Evolutionary conservation across 2,113 vertebrate genomes (phyloP).

Genomic region (Ursus arctos): DNA sequence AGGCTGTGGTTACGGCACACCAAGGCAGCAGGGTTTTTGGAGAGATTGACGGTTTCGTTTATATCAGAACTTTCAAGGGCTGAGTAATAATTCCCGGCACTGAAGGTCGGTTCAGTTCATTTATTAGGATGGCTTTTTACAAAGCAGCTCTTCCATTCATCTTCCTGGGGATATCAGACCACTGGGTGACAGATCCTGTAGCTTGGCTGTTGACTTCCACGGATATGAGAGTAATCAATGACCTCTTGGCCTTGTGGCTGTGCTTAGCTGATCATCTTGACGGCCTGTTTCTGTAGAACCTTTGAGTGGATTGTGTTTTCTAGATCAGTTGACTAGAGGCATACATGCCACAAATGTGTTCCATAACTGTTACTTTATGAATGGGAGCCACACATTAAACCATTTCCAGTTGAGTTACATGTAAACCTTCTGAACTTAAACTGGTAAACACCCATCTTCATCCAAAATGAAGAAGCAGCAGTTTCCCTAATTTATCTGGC

Average conservation of each 20-base stretch:
- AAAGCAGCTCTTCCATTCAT: background rate
- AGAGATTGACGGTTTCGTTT: background rate
- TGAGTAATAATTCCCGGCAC: background rate
- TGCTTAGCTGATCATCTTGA: background rate
- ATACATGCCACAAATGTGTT: background rate
- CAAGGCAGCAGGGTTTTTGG: background rate
- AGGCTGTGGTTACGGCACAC: background rate
- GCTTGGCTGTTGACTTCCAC: background rate
- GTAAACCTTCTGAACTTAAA: background rate
- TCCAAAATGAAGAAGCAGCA: background rate
- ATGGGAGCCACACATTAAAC: background rate
- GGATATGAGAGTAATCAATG: background rate
- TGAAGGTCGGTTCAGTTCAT: background rate
- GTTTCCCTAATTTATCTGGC: background rate
- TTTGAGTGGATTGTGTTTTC: constrained; percentile 20
- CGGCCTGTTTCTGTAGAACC: constrained; percentile 12
- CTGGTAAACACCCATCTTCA: background rate
- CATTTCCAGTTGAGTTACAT: background rate
- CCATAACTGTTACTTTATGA: background rate
- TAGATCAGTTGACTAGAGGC: background rate
- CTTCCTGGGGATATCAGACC: background rate
- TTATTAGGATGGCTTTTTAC: background rate
- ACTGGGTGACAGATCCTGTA: background rate
- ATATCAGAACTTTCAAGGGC: background rate
- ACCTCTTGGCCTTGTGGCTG: background rate